Percentiles rank a stretch among this genome's conserved stretches.
Evolutionary conservation across 1,140 invertebrate species (phyloP).

Genomic region (Euglossa dilemma): DNA sequence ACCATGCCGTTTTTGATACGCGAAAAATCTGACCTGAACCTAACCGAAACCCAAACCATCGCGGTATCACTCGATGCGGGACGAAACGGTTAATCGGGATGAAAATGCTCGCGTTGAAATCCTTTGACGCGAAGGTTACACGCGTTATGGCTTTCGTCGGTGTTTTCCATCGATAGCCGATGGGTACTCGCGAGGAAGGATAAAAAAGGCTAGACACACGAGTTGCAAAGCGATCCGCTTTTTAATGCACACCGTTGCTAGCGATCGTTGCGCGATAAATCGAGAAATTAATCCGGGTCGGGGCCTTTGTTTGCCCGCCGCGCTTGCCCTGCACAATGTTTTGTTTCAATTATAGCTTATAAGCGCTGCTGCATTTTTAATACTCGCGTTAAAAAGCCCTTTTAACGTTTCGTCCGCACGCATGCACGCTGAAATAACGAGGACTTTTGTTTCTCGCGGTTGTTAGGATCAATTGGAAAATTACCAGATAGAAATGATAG

Average conservation of each 20-base stretch:
- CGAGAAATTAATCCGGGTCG: background rate
- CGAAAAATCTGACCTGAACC: background rate
- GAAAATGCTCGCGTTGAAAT: background rate
- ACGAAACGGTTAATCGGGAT: background rate
- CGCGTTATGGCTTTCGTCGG: too few relatives aligned
- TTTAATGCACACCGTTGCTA: background rate
- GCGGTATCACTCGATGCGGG: too few relatives aligned
- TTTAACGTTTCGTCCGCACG: background rate
- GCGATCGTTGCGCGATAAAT: background rate
- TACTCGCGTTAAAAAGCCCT: background rate
- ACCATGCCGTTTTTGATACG: background rate
- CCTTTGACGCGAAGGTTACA: background rate
- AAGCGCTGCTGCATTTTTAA: background rate
- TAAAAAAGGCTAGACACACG: too few relatives aligned
- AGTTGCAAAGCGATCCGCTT: background rate
- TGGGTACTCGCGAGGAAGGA: background rate
- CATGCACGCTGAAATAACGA: background rate
- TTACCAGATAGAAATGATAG: too few relatives aligned
- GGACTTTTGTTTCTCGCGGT: background rate
- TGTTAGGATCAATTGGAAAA: background rate
- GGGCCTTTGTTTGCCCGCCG: background rate
- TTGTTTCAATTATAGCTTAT: background rate
- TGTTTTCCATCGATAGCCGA: too few relatives aligned
- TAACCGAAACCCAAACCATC: too few relatives aligned
- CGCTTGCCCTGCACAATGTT: too few relatives aligned